A percentile compares a stretch with the other conserved stretches of the same genome.
phyloP scores from a whole-genome alignment of 2,888 invertebrate genomes.

The Thumatha senex region DNA sequence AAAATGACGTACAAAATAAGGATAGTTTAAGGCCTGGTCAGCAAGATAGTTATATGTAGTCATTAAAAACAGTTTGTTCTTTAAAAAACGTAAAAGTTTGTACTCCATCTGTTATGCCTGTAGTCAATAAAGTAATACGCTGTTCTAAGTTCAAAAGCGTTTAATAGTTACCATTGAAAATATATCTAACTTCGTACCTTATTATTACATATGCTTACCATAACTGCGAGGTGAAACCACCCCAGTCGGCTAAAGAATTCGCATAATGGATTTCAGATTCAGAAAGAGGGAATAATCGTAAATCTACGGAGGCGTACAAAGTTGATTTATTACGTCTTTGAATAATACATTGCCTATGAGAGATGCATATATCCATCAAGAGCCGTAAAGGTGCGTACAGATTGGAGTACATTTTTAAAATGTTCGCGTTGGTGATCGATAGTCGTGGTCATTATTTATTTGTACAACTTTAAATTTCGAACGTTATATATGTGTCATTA shows the following conservation, averaged over 20 bases:
- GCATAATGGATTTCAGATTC: slow-evolving; percentile 53
- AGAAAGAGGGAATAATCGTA: slow-evolving; percentile 52
- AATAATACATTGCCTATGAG: slow-evolving; percentile 63
- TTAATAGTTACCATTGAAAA: neutral
- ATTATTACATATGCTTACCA: slow-evolving; percentile 32
- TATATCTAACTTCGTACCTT: neutral
- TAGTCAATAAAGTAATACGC: neutral
- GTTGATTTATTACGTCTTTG: slow-evolving; percentile 65
- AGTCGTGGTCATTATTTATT: neutral
- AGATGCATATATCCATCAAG: slow-evolving; percentile 54
- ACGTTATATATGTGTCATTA: neutral
- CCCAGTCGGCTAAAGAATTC: slow-evolving; percentile 40
- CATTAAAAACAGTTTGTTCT: too few species aligned
- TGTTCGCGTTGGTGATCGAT: neutral
- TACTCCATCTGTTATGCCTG: too few species aligned
- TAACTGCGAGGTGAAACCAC: slow-evolving; percentile 27
- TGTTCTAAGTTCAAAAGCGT: neutral
- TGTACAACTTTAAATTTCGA: neutral
- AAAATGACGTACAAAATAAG: too few species aligned
- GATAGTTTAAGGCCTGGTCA: too few species aligned
- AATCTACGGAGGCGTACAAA: slow-evolving; percentile 50
- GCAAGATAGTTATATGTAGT: too few species aligned
- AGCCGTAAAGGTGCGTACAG: slow-evolving; percentile 33
- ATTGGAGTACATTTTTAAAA: neutral
- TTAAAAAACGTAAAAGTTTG: too few species aligned